Conservation (phyloP, 2,113 vertebrate species). For the Benitochromis conjunctus region DNA sequence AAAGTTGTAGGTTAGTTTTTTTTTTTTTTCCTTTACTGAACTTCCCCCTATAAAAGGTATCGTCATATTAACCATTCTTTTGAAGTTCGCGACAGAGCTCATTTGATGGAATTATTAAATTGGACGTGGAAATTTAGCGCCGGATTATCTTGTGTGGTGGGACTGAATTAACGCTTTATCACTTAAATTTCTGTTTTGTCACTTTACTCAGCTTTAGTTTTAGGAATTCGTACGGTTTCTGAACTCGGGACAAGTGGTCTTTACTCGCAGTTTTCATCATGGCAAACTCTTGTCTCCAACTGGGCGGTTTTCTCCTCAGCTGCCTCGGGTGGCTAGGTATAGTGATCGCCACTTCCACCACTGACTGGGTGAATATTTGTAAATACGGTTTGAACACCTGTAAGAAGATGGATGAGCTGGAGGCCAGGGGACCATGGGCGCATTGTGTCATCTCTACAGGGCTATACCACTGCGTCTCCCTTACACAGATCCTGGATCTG, state of each 20-base stretch:
- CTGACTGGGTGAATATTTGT: conserved; percentile 93
- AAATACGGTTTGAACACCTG: conserved; percentile 90
- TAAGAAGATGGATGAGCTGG: conserved; percentile 89
- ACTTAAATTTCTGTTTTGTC: background rate
- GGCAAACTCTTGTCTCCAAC: conserved; percentile 87
- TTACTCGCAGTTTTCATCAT: conserved; percentile 61
- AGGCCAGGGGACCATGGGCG: conserved; percentile 90
- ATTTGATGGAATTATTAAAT: conserved; percentile 25
- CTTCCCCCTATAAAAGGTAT: conserved; percentile 47
- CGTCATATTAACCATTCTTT: conserved; percentile 6
- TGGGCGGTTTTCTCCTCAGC: conserved; percentile 85
- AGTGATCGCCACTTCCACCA: conserved; percentile 88
- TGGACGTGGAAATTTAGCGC: background rate
- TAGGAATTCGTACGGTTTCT: background rate
- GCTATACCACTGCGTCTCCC: conserved; percentile 87
- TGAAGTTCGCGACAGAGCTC: background rate
- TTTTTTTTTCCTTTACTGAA: background rate
- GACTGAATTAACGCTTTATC: background rate
- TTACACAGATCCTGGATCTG: conserved; percentile 90
- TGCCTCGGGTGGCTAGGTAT: conserved; percentile 90
- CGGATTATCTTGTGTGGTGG: conserved; percentile 44
- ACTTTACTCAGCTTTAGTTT: background rate
- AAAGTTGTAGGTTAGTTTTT: conserved; percentile 8
- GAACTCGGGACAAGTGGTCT: background rate
- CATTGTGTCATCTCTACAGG: conserved; percentile 90